Base-by-base conservation (phyloP, 1,140 invertebrate species). In the Alviniconcha marisindica region DNA sequence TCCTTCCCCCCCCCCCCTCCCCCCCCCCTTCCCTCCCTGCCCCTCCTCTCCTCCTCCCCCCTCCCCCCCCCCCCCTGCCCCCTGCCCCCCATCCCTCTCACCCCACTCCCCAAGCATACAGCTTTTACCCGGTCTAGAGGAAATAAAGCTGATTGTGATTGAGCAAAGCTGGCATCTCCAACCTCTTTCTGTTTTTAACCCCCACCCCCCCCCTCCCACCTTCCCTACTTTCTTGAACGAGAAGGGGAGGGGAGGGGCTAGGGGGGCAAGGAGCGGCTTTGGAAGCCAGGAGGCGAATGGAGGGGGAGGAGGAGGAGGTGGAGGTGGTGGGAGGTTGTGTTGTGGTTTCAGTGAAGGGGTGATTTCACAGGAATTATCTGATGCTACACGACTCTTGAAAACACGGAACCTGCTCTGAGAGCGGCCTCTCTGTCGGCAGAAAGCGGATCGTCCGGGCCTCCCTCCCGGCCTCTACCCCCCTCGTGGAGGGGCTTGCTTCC, bases 321-420 rank as follows among this genome's bases (percentile, higher is more conserved):
- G 31, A 66, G n/a, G n/a, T n/a, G 0, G 63, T 33, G 5, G 63
- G 36, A 2, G 18, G 71, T 33, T 33, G 24, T 44, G 71, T 74
- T 74, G 71, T 74, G 71, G 71, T 74, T 74, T 44, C 40, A 33
- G 36, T 44, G 36, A 14, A 73, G 71, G 71, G 38, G 21, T 33
- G 71, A 74, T 74, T 74, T 74, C 36, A 74, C 71, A 74, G 40
- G 71, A 74, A 74, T 74, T 42, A 74, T 74, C 71, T 74, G 71
- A 74, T 40, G 71, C 71, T 74, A 74, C 71, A 74, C 4, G 2
- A 1, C 5, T 66, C 63, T 66, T 66, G 63, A 66, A 66, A 66
- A 66, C 54, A 60, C 14, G 54, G 54, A 60, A 60, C 54, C 54
- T 56, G 7, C 54, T n/a, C 54, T 24, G 14, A 60, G 54, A 60